Base-by-base conservation (phyloP, 1,140 invertebrate species). In the Philopotamus ludificatus region DNA sequence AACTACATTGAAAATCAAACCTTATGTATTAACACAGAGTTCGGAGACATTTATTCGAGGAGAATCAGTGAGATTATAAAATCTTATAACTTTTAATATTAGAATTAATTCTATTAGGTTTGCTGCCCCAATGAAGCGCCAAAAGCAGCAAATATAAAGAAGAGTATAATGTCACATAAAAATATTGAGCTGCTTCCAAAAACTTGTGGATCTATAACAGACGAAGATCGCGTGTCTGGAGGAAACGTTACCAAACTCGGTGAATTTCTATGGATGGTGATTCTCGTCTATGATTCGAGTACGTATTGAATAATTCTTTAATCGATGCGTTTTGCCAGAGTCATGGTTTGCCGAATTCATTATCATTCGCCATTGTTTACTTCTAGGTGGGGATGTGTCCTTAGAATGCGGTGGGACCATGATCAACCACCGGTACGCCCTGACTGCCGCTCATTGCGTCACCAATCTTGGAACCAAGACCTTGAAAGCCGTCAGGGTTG, bases 371-470 rank as follows among this genome's bases (percentile, higher is more conserved):
- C 25, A 22, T 8, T 7, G n/a, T 22, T 7, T 53, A 41, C 1
- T 49, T 34, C 34, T 22, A n/a, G 71, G 82, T 45, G 66, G 67
- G 2, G 76, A 74, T 18, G 72, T 73, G 0, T 79, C 81, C 68
- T 84, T 85, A 60, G 79, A 79, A 58, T 90, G 88, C 70, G 87
- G 85, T 0, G 88, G 87, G 2, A 77, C 86, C 0, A 70, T 89
- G 1, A 88, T 90, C 59, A 85, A 81, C 44, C 74, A 83, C 39
- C 77, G 84, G 69, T 88, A 89, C 68, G 80, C 90, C 26, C 73
- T 90, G 12, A 90, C 87, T 0, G 88, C 88, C 1, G 88, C 87
- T 0, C 88, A 89, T 69, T 89, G 87, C 57, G 79, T 89, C 4
- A 80, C 79, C 1, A 72, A 75, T 7, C 69, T 86, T 20, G 28